A percentile compares a stretch with the other conserved stretches of the same genome.
Evolutionary conservation across 2,888 invertebrate species (phyloP).

Genomic region (Campopleginae sp.): DNA sequence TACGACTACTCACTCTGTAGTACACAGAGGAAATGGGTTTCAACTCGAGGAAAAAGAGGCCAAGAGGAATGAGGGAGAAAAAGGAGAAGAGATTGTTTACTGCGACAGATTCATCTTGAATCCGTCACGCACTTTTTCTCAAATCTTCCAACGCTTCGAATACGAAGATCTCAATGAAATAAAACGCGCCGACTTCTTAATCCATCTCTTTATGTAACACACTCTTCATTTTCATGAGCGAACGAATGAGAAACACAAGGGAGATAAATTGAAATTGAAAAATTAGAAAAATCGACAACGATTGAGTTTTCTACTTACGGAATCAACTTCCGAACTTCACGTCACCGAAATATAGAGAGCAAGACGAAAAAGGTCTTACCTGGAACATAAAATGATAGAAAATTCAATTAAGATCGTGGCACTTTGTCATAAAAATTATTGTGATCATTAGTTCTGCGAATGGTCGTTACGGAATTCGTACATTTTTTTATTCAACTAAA

Average conservation of each 20-base stretch:
- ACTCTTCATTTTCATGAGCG: not conserved
- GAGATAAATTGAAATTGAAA: not conserved
- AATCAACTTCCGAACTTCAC: constrained; percentile 15
- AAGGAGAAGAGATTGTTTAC: constrained; percentile 33
- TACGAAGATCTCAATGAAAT: not conserved
- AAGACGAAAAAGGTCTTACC: constrained; percentile 43
- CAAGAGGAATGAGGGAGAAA: constrained; percentile 30
- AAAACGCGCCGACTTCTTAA: not conserved
- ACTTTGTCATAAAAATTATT: not conserved
- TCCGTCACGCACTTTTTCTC: constrained; percentile 9
- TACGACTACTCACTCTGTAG: constrained; percentile 31
- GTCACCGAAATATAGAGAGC: constrained; percentile 20
- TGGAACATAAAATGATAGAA: constrained; percentile 54
- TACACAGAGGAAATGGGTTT: constrained; percentile 24
- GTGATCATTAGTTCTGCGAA: no score
- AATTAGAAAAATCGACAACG: not conserved
- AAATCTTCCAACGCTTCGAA: not conserved
- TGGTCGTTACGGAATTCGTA: not conserved
- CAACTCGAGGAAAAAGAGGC: constrained; percentile 11
- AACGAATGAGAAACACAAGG: not conserved
- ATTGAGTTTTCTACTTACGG: constrained; percentile 41
- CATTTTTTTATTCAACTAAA: no score
- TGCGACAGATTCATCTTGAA: constrained; percentile 26
- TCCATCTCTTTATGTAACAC: not conserved
- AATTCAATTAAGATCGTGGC: not conserved